phyloP scores from a whole-genome alignment of 1,140 invertebrate species.

The Drosophila pandora region DNA sequence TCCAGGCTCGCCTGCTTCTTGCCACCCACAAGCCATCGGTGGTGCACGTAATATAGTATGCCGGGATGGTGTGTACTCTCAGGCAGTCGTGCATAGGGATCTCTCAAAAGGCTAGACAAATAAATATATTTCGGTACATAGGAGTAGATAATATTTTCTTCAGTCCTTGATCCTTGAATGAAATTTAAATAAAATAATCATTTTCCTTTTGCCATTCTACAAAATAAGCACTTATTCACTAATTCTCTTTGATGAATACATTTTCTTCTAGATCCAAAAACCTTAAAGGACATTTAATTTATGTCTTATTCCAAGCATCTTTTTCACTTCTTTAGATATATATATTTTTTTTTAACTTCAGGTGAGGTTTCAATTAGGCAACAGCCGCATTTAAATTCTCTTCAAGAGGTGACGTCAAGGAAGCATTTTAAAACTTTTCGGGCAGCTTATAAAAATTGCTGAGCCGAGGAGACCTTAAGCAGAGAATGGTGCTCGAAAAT shows the following conservation, averaged over 20 bases:
- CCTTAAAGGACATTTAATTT: background rate
- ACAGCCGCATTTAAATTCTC: constrained; percentile 29
- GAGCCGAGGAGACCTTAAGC: constrained; percentile 6
- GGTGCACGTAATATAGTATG: constrained; percentile 74
- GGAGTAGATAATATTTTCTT: constrained; percentile 12
- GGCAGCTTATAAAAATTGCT: constrained; percentile 63
- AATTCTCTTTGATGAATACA: no score
- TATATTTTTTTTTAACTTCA: constrained; percentile 19
- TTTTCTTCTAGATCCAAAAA: no score
- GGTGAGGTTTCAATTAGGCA: constrained; percentile 65
- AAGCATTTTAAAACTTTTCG: constrained; percentile 55
- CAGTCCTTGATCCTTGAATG: no score
- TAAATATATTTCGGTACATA: constrained; percentile 12
- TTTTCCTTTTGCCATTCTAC: no score
- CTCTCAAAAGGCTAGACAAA: constrained; percentile 19
- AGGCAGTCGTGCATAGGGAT: constrained; percentile 64
- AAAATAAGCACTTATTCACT: no score
- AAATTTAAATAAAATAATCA: background rate
- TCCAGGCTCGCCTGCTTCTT: constrained; percentile 8
- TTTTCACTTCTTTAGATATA: background rate
- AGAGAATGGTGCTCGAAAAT: background rate
- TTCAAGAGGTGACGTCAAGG: constrained; percentile 8
- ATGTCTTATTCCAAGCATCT: background rate
- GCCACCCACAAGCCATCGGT: constrained; percentile 16
- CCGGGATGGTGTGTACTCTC: constrained; percentile 62